A percentile compares a stretch with the other conserved stretches of the same genome.
These are phyloP conservation scores for Bugulina stolonifera DNA, from an alignment of 2,888 invertebrate genomes.

Conservation along the genomic window DNA sequence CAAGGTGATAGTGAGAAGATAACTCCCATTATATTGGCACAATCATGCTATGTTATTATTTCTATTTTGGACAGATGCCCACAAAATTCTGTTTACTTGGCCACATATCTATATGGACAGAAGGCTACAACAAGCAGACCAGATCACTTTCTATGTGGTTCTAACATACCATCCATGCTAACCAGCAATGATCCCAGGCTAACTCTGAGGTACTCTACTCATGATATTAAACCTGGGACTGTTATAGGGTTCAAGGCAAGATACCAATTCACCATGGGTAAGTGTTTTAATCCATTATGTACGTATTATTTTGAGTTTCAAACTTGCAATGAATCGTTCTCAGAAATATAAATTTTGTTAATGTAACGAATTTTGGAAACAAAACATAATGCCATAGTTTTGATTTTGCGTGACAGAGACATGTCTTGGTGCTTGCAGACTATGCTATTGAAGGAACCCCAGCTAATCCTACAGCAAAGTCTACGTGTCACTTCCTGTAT, in stretches of 20 bases:
- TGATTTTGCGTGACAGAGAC: too few species aligned
- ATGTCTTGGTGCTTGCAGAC: constrained; percentile 63
- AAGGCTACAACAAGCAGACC: constrained; percentile 33
- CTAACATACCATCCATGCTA: constrained; percentile 70
- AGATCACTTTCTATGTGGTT: constrained; percentile 70
- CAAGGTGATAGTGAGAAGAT: too few species aligned
- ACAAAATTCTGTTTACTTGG: constrained; percentile 38
- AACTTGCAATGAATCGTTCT: too few species aligned
- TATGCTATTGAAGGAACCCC: constrained; percentile 90
- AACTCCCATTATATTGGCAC: too few species aligned
- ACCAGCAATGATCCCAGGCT: constrained; percentile 83
- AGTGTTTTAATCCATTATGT: too few species aligned
- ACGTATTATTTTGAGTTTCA: too few species aligned
- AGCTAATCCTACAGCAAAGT: constrained; percentile 71
- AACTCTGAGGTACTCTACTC: constrained; percentile 86
- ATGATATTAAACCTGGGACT: constrained; percentile 71
- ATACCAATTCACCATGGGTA: constrained; percentile 77
- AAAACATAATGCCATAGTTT: too few species aligned
- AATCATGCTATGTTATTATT: too few species aligned
- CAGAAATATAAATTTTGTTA: too few species aligned
- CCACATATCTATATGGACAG: constrained; percentile 41
- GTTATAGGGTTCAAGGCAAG: constrained; percentile 78
- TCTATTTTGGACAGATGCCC: constrained; percentile 43
- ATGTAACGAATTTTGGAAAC: too few species aligned
- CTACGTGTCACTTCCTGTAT: constrained; percentile 77